Evolutionary conservation across 1,140 invertebrate species (phyloP).

Genomic region (Bilobella aurantiaca): DNA sequence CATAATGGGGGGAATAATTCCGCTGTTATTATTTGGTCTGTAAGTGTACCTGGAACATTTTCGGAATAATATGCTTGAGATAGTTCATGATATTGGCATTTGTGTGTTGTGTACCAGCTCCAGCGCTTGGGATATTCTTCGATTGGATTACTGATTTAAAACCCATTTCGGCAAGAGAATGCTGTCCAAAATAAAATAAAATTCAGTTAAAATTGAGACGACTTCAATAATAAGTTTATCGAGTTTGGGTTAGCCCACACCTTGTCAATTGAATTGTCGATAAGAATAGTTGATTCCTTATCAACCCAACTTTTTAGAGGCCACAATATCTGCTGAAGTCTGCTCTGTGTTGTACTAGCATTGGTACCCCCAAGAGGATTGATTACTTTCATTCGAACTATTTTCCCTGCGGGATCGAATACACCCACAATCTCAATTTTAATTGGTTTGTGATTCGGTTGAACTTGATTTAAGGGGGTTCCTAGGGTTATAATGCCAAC

Average conservation of each 20-base stretch:
- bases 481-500: conserved; percentile 79
- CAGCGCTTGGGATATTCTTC: too few species aligned
- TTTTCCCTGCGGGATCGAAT: conserved; percentile 61
- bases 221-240: too few species aligned
- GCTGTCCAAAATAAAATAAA: conserved; percentile 12
- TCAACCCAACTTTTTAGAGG: conserved; percentile 64
- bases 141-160: conserved; percentile 62
- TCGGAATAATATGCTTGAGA: conserved; percentile 65
- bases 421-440: conserved; percentile 80
- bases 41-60: conserved; percentile 59
- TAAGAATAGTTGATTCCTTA: conserved; percentile 61
- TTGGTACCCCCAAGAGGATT: conserved; percentile 44
- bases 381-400: conserved; percentile 63
- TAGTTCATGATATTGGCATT: conserved; percentile 67
- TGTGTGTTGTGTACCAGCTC: conserved; percentile 38
- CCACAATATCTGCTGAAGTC: conserved; percentile 52
- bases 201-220: not conserved
- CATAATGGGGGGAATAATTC: not conserved
- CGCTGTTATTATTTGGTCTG: too few species aligned
- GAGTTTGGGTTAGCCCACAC: conserved; percentile 43
- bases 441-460: conserved; percentile 40
- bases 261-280: conserved; percentile 72
- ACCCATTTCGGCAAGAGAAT: conserved; percentile 55
- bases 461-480: conserved; percentile 41
- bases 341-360: not conserved